Conservation (phyloP, 2,888 invertebrate species). For the Conomelus anceps region DNA sequence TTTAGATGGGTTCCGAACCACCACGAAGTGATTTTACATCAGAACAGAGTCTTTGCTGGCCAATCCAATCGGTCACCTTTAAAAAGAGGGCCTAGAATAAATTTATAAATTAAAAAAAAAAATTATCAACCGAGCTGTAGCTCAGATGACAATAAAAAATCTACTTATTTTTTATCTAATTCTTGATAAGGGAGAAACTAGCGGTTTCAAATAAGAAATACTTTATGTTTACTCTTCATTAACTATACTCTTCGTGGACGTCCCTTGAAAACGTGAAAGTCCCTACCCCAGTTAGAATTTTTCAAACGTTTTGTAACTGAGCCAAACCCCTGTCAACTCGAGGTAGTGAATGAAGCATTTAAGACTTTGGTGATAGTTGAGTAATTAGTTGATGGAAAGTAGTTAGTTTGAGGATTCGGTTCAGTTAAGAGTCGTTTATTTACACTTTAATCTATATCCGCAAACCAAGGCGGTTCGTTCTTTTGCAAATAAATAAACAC, state of each 20-base stretch:
- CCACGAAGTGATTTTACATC: too few species aligned
- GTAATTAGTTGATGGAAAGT: not conserved
- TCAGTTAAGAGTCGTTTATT: not conserved
- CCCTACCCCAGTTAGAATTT: not conserved
- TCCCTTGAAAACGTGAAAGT: not conserved
- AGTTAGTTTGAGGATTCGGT: not conserved
- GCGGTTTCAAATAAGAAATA: not conserved
- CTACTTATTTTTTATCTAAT: not conserved
- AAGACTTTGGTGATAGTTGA: not conserved
- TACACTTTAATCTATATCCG: not conserved
- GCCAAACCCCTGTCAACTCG: not conserved
- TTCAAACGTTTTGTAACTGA: not conserved
- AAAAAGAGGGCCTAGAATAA: too few species aligned
- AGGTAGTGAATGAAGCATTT: not conserved
- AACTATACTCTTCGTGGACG: not conserved
- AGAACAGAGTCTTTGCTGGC: too few species aligned
- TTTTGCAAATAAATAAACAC: too few species aligned
- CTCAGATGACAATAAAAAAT: too few species aligned
- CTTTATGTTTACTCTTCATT: not conserved
- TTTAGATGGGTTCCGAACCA: too few species aligned
- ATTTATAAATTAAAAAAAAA: too few species aligned
- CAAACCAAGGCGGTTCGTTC: too few species aligned
- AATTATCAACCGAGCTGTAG: too few species aligned
- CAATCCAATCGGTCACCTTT: too few species aligned
- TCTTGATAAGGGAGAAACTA: not conserved